phyloP scores from a whole-genome alignment of 2,797 vertebrate species.

The Peromyscus melanophrys region DNA sequence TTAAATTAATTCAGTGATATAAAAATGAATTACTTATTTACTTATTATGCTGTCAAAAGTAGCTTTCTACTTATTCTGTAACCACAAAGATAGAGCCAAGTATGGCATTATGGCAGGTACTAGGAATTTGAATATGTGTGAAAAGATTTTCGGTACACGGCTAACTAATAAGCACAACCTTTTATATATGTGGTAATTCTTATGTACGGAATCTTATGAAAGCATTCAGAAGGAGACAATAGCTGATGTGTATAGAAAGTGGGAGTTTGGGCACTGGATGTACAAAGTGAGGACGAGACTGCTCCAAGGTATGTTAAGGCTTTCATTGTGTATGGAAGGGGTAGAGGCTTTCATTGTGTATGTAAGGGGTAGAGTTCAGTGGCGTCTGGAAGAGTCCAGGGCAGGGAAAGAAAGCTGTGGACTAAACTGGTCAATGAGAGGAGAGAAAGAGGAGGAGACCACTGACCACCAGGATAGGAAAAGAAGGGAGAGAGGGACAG shows the following conservation, averaged over 20 bases:
- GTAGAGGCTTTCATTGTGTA: neutral
- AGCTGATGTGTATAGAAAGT: neutral
- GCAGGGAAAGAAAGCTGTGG: neutral
- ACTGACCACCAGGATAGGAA: neutral
- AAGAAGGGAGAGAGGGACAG: neutral
- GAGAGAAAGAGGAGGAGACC: no score
- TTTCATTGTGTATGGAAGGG: neutral
- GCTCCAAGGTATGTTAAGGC: neutral
- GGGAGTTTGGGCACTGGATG: neutral
- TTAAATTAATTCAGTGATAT: slow-evolving; percentile 65
- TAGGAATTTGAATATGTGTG: neutral
- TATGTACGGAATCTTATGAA: neutral
- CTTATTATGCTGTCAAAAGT: slow-evolving; percentile 39
- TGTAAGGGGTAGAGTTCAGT: neutral
- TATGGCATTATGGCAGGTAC: neutral
- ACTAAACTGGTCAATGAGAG: neutral
- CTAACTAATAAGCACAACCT: slow-evolving; percentile 33
- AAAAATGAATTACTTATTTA: slow-evolving; percentile 66
- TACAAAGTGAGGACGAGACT: neutral
- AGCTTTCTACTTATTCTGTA: neutral
- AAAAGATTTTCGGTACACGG: neutral
- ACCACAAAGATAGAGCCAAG: neutral
- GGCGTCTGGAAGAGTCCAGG: no score
- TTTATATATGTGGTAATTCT: slow-evolving; percentile 21
- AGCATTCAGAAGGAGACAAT: neutral